phyloP scores from a whole-genome alignment of 1,140 invertebrate genomes.

The Euwallacea fornicatus region DNA sequence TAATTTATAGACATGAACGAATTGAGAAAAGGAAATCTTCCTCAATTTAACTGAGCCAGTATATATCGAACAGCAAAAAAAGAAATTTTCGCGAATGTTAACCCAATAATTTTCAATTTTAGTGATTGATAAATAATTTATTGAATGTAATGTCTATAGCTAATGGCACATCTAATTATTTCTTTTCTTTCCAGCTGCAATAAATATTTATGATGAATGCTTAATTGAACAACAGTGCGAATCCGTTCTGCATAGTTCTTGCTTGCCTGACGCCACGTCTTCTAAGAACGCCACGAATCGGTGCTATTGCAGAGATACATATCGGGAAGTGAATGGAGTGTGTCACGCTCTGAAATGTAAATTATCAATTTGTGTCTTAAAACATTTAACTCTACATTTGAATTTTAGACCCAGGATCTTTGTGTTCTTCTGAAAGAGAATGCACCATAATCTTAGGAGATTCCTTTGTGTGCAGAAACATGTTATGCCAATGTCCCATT shows the following conservation, averaged over 20 bases:
- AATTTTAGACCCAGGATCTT: slow-evolving; percentile 23
- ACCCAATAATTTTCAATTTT: too few relatives aligned
- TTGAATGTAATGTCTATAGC: too few relatives aligned
- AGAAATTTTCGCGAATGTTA: too few relatives aligned
- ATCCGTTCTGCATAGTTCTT: slow-evolving; percentile 2
- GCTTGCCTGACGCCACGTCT: not conserved
- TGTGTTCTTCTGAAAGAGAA: slow-evolving; percentile 16
- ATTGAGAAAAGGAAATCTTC: too few relatives aligned
- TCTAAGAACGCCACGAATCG: not conserved
- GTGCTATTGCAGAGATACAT: slow-evolving; percentile 22
- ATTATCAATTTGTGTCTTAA: slow-evolving; percentile 2
- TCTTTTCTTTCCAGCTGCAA: not conserved
- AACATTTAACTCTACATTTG: not conserved
- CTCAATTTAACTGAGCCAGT: too few relatives aligned
- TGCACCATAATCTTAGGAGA: slow-evolving; percentile 31
- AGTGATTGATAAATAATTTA: too few relatives aligned
- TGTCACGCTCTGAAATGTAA: slow-evolving; percentile 23
- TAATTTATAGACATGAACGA: too few relatives aligned
- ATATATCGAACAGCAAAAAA: too few relatives aligned
- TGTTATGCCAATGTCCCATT: slow-evolving; percentile 32
- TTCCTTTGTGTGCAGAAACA: slow-evolving; percentile 31
- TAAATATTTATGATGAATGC: slow-evolving; percentile 22
- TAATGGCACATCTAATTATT: not conserved
- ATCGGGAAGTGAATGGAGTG: slow-evolving; percentile 12
- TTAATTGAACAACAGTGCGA: slow-evolving; percentile 24